phyloP scores from a whole-genome alignment of 2,797 vertebrate species.

The Acipenser transmontanus region DNA sequence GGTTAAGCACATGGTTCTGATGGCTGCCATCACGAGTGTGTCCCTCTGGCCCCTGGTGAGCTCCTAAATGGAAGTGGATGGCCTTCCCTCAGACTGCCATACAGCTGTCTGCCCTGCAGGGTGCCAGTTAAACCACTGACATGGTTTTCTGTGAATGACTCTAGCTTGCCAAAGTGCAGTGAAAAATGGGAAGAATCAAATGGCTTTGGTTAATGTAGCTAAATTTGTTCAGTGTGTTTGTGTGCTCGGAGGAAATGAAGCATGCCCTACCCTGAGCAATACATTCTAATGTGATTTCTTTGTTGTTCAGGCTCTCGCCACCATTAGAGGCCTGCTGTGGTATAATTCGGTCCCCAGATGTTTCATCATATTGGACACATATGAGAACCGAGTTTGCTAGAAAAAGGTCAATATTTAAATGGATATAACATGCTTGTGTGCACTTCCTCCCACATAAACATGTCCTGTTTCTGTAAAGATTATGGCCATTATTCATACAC shows the following conservation, averaged over 20 bases:
- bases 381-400: constrained; percentile 3
- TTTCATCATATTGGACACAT: constrained; percentile 10
- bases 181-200: background rate
- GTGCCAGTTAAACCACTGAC: constrained; percentile 6
- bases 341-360: constrained; percentile 6
- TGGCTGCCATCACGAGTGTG: constrained; percentile 11
- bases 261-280: background rate
- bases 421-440: background rate
- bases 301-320: background rate
- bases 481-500: no score
- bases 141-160: background rate
- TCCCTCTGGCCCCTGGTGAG: constrained; percentile 5
- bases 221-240: constrained; percentile 2
- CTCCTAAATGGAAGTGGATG: background rate
- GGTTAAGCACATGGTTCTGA: constrained; percentile 25
- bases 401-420: constrained; percentile 2
- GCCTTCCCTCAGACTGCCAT: background rate
- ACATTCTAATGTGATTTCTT: background rate
- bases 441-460: background rate
- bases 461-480: background rate
- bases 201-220: background rate
- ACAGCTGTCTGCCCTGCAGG: constrained; percentile 7
- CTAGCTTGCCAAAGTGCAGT: background rate
- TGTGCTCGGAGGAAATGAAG: background rate
- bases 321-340: background rate